Evolutionary conservation across 2,888 invertebrate species (phyloP).

Genomic region (Urechis unicinctus): DNA sequence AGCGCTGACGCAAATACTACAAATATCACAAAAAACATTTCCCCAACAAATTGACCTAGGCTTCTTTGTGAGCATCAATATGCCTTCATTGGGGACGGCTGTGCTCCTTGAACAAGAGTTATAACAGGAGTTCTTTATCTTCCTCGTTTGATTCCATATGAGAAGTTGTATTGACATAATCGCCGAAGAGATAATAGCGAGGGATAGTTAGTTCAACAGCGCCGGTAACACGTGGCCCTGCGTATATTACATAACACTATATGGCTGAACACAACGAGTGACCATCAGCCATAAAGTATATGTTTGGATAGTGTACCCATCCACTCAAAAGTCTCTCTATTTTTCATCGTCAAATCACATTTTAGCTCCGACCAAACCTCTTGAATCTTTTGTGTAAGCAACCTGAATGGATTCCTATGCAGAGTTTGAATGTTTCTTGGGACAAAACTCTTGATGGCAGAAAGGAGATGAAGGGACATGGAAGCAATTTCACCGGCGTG

Average conservation of each 20-base stretch:
- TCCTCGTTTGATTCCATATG: slow-evolving; percentile 41
- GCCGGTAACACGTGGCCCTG: slow-evolving; percentile 73
- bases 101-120: background rate
- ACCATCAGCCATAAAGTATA: background rate
- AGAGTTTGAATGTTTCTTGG: slow-evolving; percentile 37
- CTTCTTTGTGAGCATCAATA: background rate
- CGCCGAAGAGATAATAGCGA: slow-evolving; percentile 63
- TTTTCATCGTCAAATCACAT: too few species aligned
- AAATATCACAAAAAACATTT: background rate
- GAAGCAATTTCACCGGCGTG: slow-evolving; percentile 49
- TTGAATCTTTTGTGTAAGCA: background rate
- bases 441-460: slow-evolving; percentile 39
- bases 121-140: slow-evolving; percentile 19
- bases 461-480: slow-evolving; percentile 43
- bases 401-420: slow-evolving; percentile 49
- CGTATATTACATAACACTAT: background rate
- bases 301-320: too few species aligned
- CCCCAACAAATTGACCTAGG: background rate
- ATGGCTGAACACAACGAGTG: background rate
- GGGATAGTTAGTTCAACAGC: slow-evolving; percentile 89
- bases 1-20: slow-evolving; percentile 37
- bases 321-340: background rate
- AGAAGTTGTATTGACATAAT: slow-evolving; percentile 43
- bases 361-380: too few species aligned
- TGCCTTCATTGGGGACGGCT: too few species aligned